These are phyloP conservation scores for Prochilodus magdalenae DNA, from an alignment of 2,113 vertebrate species.

Conservation along the genomic window DNA sequence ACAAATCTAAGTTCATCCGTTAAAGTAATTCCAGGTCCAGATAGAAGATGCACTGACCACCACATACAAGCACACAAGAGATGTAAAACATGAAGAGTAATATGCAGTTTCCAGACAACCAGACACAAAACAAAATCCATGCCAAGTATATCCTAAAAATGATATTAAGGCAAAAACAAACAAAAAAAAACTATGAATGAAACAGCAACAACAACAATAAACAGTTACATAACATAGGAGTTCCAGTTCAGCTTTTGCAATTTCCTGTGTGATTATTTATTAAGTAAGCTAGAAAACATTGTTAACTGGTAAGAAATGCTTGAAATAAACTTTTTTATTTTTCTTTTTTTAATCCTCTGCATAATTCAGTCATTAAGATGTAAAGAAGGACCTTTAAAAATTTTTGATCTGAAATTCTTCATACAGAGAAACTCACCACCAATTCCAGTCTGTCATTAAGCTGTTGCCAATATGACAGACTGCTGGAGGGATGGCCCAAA, in stretches of 20 bases:
- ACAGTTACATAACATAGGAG: too few relatives aligned
- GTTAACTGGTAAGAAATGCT: too few relatives aligned
- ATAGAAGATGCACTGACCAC: not conserved
- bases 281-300: too few relatives aligned
- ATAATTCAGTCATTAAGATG: too few relatives aligned
- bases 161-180: not conserved
- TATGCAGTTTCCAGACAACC: constrained; percentile 4
- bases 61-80: not conserved
- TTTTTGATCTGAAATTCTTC: too few relatives aligned
- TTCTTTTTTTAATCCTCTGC: too few relatives aligned
- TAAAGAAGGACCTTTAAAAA: too few relatives aligned
- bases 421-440: too few relatives aligned
- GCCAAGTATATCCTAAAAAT: not conserved
- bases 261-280: too few relatives aligned
- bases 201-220: too few relatives aligned
- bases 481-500: not conserved
- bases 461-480: not conserved
- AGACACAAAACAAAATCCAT: not conserved
- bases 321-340: too few relatives aligned
- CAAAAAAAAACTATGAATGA: not conserved
- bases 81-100: not conserved
- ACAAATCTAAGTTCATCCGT: not conserved
- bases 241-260: too few relatives aligned
- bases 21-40: not conserved
- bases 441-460: not conserved